A percentile compares a stretch with the other conserved stretches of the same genome.
Evolutionary conservation across 2,888 invertebrate genomes (phyloP).

Genomic region (Drosophila diplacantha): DNA sequence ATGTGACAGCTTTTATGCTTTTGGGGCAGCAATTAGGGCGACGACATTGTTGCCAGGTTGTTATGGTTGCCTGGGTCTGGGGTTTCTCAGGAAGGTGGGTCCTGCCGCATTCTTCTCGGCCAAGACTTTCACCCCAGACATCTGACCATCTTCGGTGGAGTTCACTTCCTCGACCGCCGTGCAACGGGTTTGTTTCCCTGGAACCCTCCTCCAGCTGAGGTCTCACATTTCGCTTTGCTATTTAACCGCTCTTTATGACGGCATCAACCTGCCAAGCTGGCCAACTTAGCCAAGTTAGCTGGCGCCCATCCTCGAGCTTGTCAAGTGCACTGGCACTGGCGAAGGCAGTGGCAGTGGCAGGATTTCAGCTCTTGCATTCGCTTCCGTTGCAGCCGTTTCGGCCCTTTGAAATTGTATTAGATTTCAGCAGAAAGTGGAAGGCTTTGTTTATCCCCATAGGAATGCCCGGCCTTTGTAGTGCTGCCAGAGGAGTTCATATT

Average conservation of each 20-base stretch:
- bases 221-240: constrained; percentile 59
- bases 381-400: constrained; percentile 33
- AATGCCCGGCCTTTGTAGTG: constrained; percentile 47
- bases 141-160: constrained; percentile 19
- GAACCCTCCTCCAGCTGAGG: constrained; percentile 18
- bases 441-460: constrained; percentile 41
- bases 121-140: constrained; percentile 15
- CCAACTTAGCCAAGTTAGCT: constrained; percentile 15
- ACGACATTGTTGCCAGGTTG: constrained; percentile 24
- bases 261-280: constrained; percentile 34
- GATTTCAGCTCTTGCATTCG: constrained; percentile 13
- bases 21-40: constrained; percentile 37
- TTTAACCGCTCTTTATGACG: constrained; percentile 44
- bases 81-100: constrained; percentile 5
- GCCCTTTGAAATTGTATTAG: constrained; percentile 59
- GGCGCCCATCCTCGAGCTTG: constrained; percentile 15
- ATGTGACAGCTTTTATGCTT: not conserved
- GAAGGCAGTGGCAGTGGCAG: constrained; percentile 44
- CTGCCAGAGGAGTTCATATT: constrained; percentile 49
- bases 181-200: constrained; percentile 30
- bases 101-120: constrained; percentile 1
- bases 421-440: constrained; percentile 53
- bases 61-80: constrained; percentile 3
- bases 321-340: constrained; percentile 42
- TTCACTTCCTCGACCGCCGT: constrained; percentile 17